Conservation (phyloP, 1,140 invertebrate genomes). For the Hermetia illucens region DNA sequence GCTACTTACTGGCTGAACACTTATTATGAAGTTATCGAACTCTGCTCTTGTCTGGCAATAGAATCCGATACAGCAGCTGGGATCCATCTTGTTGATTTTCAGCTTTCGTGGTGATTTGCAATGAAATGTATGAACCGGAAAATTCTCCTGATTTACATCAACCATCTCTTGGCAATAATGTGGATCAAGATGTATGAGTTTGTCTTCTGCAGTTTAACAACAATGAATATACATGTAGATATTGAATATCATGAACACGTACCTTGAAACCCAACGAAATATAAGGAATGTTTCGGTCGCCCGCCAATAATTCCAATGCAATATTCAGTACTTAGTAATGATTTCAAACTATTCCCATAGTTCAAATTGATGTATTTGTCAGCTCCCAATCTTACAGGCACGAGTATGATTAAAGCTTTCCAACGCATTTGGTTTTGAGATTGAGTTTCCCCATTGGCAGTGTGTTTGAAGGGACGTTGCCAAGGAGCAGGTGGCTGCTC, state of each 20-base stretch:
- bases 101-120: slow-evolving; percentile 78
- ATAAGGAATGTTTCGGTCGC: slow-evolving; percentile 77
- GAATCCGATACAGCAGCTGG: slow-evolving; percentile 86
- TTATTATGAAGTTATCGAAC: slow-evolving; percentile 60
- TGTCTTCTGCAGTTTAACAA: slow-evolving; percentile 70
- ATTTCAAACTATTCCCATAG: slow-evolving; percentile 68
- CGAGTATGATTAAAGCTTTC: slow-evolving; percentile 67
- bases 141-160: slow-evolving; percentile 58
- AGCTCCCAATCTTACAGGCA: slow-evolving; percentile 71
- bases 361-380: slow-evolving; percentile 70
- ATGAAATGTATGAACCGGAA: slow-evolving; percentile 64
- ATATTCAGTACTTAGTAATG: slow-evolving; percentile 59
- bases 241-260: too few species aligned
- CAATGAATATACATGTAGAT: too few species aligned
- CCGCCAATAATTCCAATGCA: slow-evolving; percentile 88
- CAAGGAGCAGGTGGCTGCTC: slow-evolving; percentile 32
- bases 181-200: slow-evolving; percentile 81
- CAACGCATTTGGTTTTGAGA: slow-evolving; percentile 34
- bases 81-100: slow-evolving; percentile 78
- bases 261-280: slow-evolving; percentile 82
- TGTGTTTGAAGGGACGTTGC: slow-evolving; percentile 9
- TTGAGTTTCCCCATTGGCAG: background rate
- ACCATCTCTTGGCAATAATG: slow-evolving; percentile 86
- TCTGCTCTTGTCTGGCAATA: slow-evolving; percentile 63
- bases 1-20: slow-evolving; percentile 42